A percentile compares a stretch with the other conserved stretches of the same genome.
Evolutionary conservation across 2,888 invertebrate genomes (phyloP).

Genomic region (Leucozona laternaria): DNA sequence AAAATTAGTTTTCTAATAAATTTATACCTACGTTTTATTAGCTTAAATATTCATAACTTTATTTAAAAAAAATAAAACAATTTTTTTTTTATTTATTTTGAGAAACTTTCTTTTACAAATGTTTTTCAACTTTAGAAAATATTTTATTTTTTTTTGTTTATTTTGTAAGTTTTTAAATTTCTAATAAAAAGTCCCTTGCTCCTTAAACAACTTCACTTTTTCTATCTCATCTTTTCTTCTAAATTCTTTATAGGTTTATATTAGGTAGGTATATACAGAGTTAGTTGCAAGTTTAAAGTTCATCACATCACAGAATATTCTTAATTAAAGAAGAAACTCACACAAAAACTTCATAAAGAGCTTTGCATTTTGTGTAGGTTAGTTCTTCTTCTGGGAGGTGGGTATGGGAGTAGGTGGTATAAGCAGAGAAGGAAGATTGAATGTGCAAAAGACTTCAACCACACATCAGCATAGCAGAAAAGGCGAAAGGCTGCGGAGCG

Average conservation of each 20-base stretch:
- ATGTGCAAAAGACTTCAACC: constrained; percentile 33
- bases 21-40: neutral
- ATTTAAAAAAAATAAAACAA: neutral
- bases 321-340: constrained; percentile 76
- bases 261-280: neutral
- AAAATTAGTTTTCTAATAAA: neutral
- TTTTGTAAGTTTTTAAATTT: constrained; percentile 2
- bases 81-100: neutral
- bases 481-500: neutral
- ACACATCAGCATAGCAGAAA: constrained; percentile 37
- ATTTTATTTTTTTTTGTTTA: neutral
- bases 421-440: neutral
- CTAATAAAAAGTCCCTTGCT: constrained; percentile 6
- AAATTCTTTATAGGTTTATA: neutral
- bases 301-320: constrained; percentile 70
- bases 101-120: neutral
- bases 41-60: neutral
- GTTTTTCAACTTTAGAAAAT: neutral
- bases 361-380: constrained; percentile 35
- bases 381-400: neutral
- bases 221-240: neutral
- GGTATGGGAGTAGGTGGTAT: neutral
- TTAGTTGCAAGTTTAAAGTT: constrained; percentile 72
- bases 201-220: neutral
- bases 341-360: constrained; percentile 72